A percentile compares a stretch with the other conserved stretches of the same genome.
Conservation (phyloP, 2,797 vertebrate genomes). For the Rhincodon typus region DNA sequence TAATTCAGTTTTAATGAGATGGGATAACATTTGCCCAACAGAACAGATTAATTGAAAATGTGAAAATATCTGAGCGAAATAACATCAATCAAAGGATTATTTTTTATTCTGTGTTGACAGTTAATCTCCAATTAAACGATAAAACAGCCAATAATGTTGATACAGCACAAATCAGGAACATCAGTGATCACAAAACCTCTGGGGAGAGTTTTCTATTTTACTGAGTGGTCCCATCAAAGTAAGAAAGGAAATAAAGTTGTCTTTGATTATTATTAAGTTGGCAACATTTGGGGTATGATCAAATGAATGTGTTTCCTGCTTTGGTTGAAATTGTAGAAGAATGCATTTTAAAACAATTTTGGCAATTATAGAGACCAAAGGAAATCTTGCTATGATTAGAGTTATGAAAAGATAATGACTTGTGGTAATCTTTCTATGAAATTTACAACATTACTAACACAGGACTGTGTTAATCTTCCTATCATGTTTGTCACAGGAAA, state of each 20-base stretch:
- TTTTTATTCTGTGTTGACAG: not conserved
- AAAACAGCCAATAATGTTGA: not conserved
- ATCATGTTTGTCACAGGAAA: no score
- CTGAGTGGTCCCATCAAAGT: not conserved
- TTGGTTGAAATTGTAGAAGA: not conserved
- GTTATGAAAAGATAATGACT: no score
- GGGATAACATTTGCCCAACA: not conserved
- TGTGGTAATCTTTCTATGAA: no score
- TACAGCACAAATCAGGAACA: not conserved
- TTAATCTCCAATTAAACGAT: not conserved
- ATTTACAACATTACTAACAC: no score
- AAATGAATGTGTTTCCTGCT: not conserved
- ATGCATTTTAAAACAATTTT: not conserved
- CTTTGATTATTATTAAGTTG: not conserved
- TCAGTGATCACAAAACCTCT: not conserved
- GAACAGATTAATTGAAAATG: not conserved
- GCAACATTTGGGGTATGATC: not conserved
- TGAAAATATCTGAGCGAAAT: not conserved
- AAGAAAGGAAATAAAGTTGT: not conserved
- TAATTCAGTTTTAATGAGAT: slow-evolving; percentile 10
- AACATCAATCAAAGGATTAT: not conserved
- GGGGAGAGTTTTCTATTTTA: not conserved
- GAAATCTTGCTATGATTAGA: no score
- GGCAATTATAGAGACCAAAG: not conserved
- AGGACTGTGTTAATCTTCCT: no score